Evolutionary conservation across 2,797 vertebrate species (phyloP), one percentile per base, ranked within the genome.

Genomic region (Novumbra hubbsi): DNA sequence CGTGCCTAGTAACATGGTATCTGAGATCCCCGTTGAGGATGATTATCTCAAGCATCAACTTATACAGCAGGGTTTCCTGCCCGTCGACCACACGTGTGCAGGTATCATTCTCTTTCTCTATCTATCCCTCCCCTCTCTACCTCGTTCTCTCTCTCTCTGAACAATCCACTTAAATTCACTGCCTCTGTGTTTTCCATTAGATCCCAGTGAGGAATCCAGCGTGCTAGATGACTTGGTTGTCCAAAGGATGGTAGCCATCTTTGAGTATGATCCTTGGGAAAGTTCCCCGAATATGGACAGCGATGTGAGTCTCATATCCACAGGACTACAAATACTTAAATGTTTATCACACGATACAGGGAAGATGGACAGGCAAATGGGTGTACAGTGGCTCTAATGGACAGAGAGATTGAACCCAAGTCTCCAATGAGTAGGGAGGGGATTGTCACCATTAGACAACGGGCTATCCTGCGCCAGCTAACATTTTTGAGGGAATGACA

Each of bases 1-100:
- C 73, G 93, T 99, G 70, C 96, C 97, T 1, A 96, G 96, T 81
- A 99, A 99, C 90, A 96, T 99, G 97, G 96, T 99, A 73, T 93
- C 96, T 15, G 96, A 99, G 87, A 88, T 99, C 80, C 93, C 94
- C 0, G 93, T 97, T 86, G 94, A 95, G 24, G 94, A 92, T 3
- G 88, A 89, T 0, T 87, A 91, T 5, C 80, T 94, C 67, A 96
- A 92, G 88, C 88, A 91, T 73, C 88, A 95, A 34, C 92, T 98
- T 48, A 84, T 96, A 49, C 93, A 93, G 83, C 89, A 91, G 76
- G 96, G 94, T 0, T 95, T 93, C 76, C 83, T 97, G 32, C 89
- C 94, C 60, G 88, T 94, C 0, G 88, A 94, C 76, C 90, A 88
- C 55, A 60, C 55, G 3, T 24, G 55, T 75, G 76, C 91, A 90